Conservation (phyloP, 1,140 invertebrate species). For the Micrasema minimum region DNA sequence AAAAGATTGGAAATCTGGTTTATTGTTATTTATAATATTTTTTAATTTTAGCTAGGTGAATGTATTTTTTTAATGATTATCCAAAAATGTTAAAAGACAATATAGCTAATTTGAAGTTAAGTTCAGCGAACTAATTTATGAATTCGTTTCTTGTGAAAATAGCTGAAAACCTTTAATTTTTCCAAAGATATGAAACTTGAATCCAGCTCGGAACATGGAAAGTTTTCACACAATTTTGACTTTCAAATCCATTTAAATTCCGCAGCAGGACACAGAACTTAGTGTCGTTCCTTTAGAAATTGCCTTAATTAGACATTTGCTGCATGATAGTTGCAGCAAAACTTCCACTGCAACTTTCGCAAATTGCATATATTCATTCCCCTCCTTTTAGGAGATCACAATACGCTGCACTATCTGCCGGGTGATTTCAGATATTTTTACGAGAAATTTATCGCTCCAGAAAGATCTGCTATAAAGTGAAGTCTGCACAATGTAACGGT, state of each 20-base stretch:
- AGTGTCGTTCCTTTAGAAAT: slow-evolving; percentile 9
- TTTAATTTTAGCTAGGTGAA: no score
- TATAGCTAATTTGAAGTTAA: no score
- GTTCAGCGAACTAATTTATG: no score
- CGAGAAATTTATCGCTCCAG: slow-evolving; percentile 3
- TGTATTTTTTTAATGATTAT: no score
- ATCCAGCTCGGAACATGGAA: neutral
- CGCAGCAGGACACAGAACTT: neutral
- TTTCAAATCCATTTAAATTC: slow-evolving; percentile 29
- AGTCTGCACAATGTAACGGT: no score
- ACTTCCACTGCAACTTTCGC: slow-evolving; percentile 6
- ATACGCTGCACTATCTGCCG: neutral
- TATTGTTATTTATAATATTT: no score
- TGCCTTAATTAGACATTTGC: slow-evolving; percentile 36
- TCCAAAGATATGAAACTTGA: no score
- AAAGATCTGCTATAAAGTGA: no score
- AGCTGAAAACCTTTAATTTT: no score
- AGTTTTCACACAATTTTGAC: slow-evolving; percentile 30
- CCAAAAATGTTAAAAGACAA: no score
- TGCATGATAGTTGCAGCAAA: slow-evolving; percentile 17
- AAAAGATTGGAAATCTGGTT: no score
- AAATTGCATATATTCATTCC: slow-evolving; percentile 30
- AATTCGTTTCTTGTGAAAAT: no score
- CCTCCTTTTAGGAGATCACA: neutral
- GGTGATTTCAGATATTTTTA: slow-evolving; percentile 1